Base-by-base conservation (phyloP, 2,888 invertebrate genomes). In the Blastobasis adustella region DNA sequence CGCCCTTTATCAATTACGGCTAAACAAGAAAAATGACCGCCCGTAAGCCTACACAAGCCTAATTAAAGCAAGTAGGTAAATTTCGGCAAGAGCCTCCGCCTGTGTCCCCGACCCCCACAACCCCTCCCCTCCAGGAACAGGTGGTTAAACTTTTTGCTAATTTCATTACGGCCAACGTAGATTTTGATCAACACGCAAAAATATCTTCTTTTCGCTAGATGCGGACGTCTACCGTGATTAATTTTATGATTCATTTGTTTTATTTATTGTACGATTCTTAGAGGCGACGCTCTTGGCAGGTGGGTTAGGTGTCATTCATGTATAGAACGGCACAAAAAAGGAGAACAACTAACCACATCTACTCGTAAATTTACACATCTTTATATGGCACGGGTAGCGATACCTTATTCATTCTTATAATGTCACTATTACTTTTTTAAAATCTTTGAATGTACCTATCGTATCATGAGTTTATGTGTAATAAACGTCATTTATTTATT, bases 21-120 rank as follows among this genome's bases (percentile, higher is more conserved):
- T 87, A 85, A 85, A 83, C 77, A 87, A 86, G 86, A 87, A 86
- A 87, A 86, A 87, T 83, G 75, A 78, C 80, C 80, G 69, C 48
- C 76, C 69, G 75, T 81, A 80, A 82, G 79, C 82, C 73, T 80
- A 81, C 83, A 79, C 78, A 68, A 71, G 76, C 70, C 82, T 84
- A 87, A 87, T 86, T 87, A 86, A 83, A 79, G 77, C 78, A 79
- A 84, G 84, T 84, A 83, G 77, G 82, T 83, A 80, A 79, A 82
- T 83, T 82, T 76, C 60, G 69, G 73, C 61, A 71, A 74, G 70
- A 72, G 70, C 67, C 67, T 61, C 59, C 65, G 61, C 52, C 61
- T 61, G 67, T 71, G 75, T 76, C 73, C 68, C 68, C 66, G 52
- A 58, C 55, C 54, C 59, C 63, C 62, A 56, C 58, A 59, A 52